A percentile compares a stretch with the other conserved stretches of the same genome.
Conservation (phyloP, 2,797 vertebrate genomes). For the Sciurus carolinensis region DNA sequence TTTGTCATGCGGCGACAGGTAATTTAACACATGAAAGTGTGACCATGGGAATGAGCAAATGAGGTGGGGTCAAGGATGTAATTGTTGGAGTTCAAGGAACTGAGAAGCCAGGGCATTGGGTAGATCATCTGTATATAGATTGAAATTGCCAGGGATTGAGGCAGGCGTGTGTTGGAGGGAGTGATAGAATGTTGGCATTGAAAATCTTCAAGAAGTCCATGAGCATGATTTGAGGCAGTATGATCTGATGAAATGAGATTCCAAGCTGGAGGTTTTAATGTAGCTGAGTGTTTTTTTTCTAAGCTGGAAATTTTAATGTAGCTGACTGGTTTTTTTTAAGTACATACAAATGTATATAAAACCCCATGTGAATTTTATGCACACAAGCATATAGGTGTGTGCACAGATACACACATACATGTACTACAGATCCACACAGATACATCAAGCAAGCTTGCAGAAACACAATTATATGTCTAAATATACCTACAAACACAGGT, state of each 20-base stretch:
- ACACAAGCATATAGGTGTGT: background rate
- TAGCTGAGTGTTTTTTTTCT: background rate
- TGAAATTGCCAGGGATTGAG: background rate
- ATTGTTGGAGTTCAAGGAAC: background rate
- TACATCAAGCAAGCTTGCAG: background rate
- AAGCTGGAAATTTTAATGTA: background rate
- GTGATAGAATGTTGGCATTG: background rate
- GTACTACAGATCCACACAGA: background rate
- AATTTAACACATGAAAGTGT: background rate
- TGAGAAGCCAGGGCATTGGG: background rate
- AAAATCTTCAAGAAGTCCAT: background rate
- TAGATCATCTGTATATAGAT: background rate
- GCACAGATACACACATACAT: background rate
- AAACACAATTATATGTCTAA: background rate
- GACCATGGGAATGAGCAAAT: background rate
- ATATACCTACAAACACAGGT: background rate
- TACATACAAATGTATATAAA: background rate
- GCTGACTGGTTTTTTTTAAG: background rate
- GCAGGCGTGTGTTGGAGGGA: background rate
- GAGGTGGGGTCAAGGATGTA: background rate
- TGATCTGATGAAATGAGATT: slow-evolving; percentile 27
- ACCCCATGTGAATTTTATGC: background rate
- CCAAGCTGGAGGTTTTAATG: background rate
- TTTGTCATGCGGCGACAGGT: background rate
- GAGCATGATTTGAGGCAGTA: background rate